Evolutionary conservation across 2,797 vertebrate genomes (phyloP).

Genomic region (Urosaurus nigricauda): DNA sequence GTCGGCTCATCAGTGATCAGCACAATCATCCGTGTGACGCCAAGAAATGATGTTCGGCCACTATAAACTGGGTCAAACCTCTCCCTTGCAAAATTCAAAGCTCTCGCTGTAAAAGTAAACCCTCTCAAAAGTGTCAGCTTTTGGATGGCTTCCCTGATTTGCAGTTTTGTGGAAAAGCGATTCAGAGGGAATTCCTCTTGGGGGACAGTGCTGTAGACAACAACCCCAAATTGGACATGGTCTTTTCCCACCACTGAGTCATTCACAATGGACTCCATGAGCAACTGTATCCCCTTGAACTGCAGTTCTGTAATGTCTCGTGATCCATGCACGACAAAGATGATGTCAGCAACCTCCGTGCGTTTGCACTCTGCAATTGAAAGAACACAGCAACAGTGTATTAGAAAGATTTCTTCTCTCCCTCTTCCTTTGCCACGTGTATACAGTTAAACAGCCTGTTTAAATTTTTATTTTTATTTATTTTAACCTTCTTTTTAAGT

Average conservation of each 20-base stretch:
- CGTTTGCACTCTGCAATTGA: conserved; percentile 78
- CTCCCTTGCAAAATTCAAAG: conserved; percentile 74
- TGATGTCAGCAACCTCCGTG: conserved; percentile 83
- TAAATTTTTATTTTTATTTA: too few relatives aligned
- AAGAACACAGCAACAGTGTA: conserved; percentile 20
- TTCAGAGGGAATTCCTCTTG: conserved; percentile 75
- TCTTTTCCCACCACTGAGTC: conserved; percentile 77
- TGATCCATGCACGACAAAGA: conserved; percentile 85
- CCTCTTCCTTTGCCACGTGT: not conserved
- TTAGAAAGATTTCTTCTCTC: not conserved
- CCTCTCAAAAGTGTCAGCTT: conserved; percentile 53
- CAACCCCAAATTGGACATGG: conserved; percentile 80
- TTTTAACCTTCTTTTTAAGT: not conserved
- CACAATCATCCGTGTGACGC: conserved; percentile 81
- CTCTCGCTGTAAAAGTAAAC: conserved; percentile 78
- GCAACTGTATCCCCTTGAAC: conserved; percentile 80
- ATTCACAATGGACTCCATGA: conserved; percentile 83
- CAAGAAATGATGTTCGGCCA: conserved; percentile 61
- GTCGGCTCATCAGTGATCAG: conserved; percentile 85
- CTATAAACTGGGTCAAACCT: conserved; percentile 76
- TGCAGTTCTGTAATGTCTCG: conserved; percentile 64
- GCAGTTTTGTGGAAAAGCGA: conserved; percentile 61
- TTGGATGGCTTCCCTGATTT: conserved; percentile 75
- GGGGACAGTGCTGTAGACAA: conserved; percentile 72
- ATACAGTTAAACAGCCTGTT: not conserved